Base-by-base conservation (phyloP, 2,797 vertebrate genomes). In the Muraenolepis orangiensis region DNA sequence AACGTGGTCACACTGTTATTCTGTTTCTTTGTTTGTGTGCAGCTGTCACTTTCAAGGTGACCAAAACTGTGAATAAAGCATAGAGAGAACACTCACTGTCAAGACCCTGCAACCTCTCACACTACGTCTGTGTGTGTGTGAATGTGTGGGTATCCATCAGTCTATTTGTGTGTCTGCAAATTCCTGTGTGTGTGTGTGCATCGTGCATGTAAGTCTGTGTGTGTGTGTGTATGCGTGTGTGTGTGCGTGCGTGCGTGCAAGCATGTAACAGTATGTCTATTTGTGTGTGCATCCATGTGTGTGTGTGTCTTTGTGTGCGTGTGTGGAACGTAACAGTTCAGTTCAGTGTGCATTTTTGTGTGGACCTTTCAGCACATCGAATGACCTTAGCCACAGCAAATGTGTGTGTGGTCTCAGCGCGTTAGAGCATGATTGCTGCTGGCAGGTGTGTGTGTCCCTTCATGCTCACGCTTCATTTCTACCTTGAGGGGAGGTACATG, bases 31-130 rank as follows among this genome's bases (percentile, higher is more conserved):
- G 84, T 87, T 86, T 86, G 78, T 82, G 78, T 72, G 71, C 75
- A 66, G 71, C 76, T 69, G 80, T 76, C 76, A 28, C 83, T 75
- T 76, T 82, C 78, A 74, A 81, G 79, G 81, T 78, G 82, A 85
- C 78, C 75, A 80, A 18, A 77, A 74, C 72, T 69, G 79, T 82
- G 86, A 87, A 87, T 86, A 81, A 86, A 86, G 84, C 84, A 84
- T 83, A 75, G 76, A 82, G 70, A 77, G 66, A 78, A 57, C 67
- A 51, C 75, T 75, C 26, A 7, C 81, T 81, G 79, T 77, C 83
- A 78, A 34, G 74, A 26, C 69, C 4, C 12, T 8, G 74, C 11
- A 26, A 40, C 42, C 1, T 18, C 20, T 68, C 40, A 5, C 67
- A 64, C 29, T 0, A 26, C 4, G 71, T 81, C 73, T 57, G 66